Evolutionary conservation across 2,113 vertebrate genomes (phyloP).

Genomic region (Charadrius vociferus): DNA sequence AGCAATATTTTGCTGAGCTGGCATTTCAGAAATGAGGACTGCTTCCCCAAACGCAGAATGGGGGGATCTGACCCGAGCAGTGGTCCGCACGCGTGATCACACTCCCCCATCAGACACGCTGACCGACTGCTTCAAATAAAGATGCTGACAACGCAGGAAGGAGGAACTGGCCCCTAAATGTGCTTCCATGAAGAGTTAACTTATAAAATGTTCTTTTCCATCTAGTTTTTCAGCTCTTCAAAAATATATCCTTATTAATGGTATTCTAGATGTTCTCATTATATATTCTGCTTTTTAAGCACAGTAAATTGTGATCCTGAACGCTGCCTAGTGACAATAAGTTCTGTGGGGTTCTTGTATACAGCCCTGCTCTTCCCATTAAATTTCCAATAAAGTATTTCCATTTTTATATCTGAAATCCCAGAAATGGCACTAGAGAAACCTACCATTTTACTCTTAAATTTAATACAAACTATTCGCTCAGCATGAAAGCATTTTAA

Average conservation of each 20-base stretch:
- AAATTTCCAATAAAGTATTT: conserved; percentile 48
- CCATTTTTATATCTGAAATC: conserved; percentile 37
- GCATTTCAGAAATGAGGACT: neutral
- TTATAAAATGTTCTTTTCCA: neutral
- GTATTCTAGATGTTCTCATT: neutral
- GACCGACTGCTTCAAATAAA: neutral
- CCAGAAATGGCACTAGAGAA: conserved; percentile 10
- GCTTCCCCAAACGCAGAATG: neutral
- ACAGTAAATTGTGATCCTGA: neutral
- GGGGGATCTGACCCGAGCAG: neutral
- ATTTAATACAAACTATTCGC: conserved; percentile 35
- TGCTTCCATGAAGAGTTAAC: neutral
- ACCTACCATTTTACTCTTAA: conserved; percentile 30
- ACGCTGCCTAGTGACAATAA: neutral
- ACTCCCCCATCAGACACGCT: neutral
- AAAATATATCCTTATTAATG: neutral
- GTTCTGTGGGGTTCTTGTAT: neutral
- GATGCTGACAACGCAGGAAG: neutral
- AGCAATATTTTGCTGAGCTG: neutral
- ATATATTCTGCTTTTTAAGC: conserved; percentile 19
- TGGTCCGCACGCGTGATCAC: neutral
- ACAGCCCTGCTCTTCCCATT: conserved; percentile 30
- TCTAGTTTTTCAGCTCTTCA: neutral
- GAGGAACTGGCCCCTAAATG: neutral
- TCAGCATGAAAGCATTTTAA: conserved; percentile 9